Evolutionary conservation across 2,113 vertebrate species (phyloP), one percentile per base, ranked within the genome.

Genomic region (Ramphastos sulfuratus): DNA sequence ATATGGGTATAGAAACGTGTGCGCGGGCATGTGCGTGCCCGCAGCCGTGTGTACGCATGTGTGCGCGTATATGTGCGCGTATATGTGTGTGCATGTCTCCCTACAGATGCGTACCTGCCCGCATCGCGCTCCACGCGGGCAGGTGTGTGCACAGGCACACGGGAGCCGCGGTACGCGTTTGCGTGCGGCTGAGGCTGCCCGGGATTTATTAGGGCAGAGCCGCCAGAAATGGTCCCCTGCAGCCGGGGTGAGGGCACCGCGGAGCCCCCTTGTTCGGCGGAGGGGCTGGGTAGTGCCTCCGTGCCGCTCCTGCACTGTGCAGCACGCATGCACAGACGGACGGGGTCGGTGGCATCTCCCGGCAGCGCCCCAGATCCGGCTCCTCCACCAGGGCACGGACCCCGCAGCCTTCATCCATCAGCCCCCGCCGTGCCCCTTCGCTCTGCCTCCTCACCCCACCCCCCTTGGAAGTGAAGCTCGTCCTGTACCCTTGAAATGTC

Each of bases 401-500:
- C 48, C 72, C 55, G 28, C 50, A 54, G 44, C 37, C 27, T 7
- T 46, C 73, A 20, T 33, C 59, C 12, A 4, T 42, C 74, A 5
- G 35, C 70, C 30, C 50, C 39, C 27, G n/a, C 44, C 21, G 42
- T 65, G 88, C 64, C 56, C 77, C 59, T 79, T 30, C 46, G 21
- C 63, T 21, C 52, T 35, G 42, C 31, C 65, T 65, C 37, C 60
- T 59, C 42, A 1, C 18, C 37, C 61, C 15, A 3, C 17, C 21
- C 8, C 8, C 21, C 31, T 15, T 7, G 25, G 44, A 85, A 54
- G 74, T 8, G 50, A 27, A 71, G 63, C 85, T 83, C 60, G 2
- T 48, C 65, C 0, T 76, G 55, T 95, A 89, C 91, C 93, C 95
- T 94, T 84, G 89, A 84, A 91, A 91, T 72, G 84, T 89, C 80